Conservation (phyloP, 2,113 vertebrate genomes). For the Reinhardtius hippoglossoides region DNA sequence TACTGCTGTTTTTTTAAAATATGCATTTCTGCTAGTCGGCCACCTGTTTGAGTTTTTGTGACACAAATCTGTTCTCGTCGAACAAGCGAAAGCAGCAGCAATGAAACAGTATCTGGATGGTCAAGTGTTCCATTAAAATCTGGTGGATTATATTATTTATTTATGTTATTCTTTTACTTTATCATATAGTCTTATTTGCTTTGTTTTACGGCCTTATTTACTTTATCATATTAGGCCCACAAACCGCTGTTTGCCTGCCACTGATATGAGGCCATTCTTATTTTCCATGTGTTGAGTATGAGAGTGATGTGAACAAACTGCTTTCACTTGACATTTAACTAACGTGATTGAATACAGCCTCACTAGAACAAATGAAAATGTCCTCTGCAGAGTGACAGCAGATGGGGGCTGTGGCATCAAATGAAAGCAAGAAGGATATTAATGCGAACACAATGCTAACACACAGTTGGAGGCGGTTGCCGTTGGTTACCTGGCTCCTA, state of each 20-base stretch:
- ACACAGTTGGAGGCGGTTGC: constrained; percentile 70
- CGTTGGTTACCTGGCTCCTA: constrained; percentile 91
- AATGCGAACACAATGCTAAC: constrained; percentile 51
- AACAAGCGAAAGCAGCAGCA: too few species aligned
- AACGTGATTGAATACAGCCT: constrained; percentile 28
- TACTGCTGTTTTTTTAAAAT: background rate
- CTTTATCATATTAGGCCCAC: background rate
- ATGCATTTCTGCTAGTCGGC: too few species aligned
- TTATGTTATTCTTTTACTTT: background rate
- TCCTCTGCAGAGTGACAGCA: constrained; percentile 63
- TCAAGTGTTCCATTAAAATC: background rate
- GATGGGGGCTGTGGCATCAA: constrained; percentile 67
- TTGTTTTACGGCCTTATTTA: too few species aligned
- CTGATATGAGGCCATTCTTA: background rate
- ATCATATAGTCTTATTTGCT: too few species aligned
- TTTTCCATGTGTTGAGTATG: constrained; percentile 1
- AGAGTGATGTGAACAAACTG: constrained; percentile 33
- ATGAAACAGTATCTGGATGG: too few species aligned
- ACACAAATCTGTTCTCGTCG: too few species aligned
- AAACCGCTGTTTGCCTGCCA: background rate
- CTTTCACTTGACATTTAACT: constrained; percentile 62
- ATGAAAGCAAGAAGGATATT: constrained; percentile 66
- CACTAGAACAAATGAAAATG: constrained; percentile 37
- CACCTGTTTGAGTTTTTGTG: too few species aligned
- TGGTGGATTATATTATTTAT: constrained; percentile 1